A percentile compares a stretch with the other conserved stretches of the same genome.
phyloP scores from a whole-genome alignment of 2,888 invertebrate genomes.

The Carcina quercana region DNA sequence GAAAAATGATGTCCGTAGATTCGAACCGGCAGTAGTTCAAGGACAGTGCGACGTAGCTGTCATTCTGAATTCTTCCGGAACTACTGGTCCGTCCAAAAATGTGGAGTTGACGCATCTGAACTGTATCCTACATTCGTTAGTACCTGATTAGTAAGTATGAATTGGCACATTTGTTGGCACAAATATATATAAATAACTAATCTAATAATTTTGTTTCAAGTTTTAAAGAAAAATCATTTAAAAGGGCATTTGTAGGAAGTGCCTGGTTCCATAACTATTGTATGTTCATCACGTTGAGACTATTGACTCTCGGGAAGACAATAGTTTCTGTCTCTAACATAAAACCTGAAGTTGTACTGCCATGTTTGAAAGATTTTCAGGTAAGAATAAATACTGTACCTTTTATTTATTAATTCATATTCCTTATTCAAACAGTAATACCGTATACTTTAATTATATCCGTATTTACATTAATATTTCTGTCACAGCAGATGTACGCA shows the following conservation, averaged over 20 bases:
- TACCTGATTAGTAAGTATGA: conserved; percentile 40
- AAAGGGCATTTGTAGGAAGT: conserved; percentile 38
- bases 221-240: conserved; percentile 29
- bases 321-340: too few relatives aligned
- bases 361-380: too few relatives aligned
- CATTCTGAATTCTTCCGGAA: conserved; percentile 81
- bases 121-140: conserved; percentile 49
- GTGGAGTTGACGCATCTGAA: conserved; percentile 77
- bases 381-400: too few relatives aligned
- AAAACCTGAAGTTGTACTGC: too few relatives aligned
- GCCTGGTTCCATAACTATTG: conserved; percentile 57
- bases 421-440: too few relatives aligned
- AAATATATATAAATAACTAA: not conserved
- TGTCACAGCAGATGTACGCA: too few relatives aligned
- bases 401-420: too few relatives aligned
- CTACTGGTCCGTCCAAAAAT: conserved; percentile 80
- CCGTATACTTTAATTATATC: too few relatives aligned
- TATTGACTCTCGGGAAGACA: conserved; percentile 37
- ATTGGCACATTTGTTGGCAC: not conserved
- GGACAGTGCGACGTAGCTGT: conserved; percentile 41
- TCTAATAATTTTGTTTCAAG: conserved; percentile 24
- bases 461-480: too few relatives aligned
- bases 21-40: conserved; percentile 60
- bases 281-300: conserved; percentile 47
- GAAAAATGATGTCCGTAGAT: conserved; percentile 32